Evolutionary conservation across 2,113 vertebrate genomes (phyloP), one percentile per base, ranked within the genome.

Genomic region (Aythya baeri): DNA sequence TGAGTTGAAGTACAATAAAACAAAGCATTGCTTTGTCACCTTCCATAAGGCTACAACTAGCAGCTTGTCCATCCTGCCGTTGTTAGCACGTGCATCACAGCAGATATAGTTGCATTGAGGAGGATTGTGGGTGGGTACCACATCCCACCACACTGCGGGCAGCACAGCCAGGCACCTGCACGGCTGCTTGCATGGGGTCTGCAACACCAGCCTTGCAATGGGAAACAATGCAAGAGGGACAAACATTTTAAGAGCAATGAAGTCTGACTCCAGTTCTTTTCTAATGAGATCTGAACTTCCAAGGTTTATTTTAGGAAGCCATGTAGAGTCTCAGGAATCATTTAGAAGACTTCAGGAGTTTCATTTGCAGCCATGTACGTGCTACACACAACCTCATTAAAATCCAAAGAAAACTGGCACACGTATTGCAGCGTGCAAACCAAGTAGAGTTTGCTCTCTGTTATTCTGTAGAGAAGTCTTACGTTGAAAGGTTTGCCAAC

Each of bases 151-250:
- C 0, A 1, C 74, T 54, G 34, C 0, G 0, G 50, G 58, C 49
- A 4, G 16, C 4, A 18, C 54, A 22, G 83, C 50, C 67, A 16
- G 34, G 46, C 0, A 6, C 62, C 63, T 0, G 0, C 16, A 3
- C 8, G 0, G 0, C 44, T n/a, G 8, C 55, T 76, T 58, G 16
- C 5, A 0, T 4, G 67, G 57, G 25, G 2, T 36, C 70, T 58
- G 76, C 82, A 26, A 12, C 4, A 0, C 17, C 61, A 36, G 32
- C 10, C 18, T 63, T n/a, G 20, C 5, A 2, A 34, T 11, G 46
- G 57, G 44, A 62, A 68, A 25, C 4, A 0, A 10, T 41, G 21
- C 50, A 41, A 36, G 29, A 82, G 27, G n/a, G 22, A 22, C 59
- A 57, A 79, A 21, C 0, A 0, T 58, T 79, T 50, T 23, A 49